Percentiles rank a stretch among this genome's conserved stretches.
Evolutionary conservation across 2,113 vertebrate species (phyloP).

Genomic region (Tenebrosternarchus preto): DNA sequence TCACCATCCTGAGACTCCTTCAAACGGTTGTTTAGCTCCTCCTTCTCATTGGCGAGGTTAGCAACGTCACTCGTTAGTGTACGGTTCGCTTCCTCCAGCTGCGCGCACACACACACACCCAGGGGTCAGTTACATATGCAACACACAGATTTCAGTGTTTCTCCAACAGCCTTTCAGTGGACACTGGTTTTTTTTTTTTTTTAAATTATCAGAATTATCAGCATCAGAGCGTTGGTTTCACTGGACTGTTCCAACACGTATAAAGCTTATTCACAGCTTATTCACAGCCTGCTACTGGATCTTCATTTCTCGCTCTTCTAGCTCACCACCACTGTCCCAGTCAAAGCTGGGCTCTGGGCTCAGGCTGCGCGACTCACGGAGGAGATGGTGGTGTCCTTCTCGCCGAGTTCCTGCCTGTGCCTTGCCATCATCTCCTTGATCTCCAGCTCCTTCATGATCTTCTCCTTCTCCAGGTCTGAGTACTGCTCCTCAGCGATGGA

Average conservation of each 20-base stretch:
- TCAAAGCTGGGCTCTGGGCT: background rate
- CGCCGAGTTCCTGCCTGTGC: conserved; percentile 90
- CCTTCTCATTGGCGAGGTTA: conserved; percentile 96
- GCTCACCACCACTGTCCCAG: too few relatives aligned
- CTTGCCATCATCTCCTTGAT: conserved; percentile 99
- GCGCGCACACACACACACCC: background rate
- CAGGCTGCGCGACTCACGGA: conserved; percentile 77
- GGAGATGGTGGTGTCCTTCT: conserved; percentile 93
- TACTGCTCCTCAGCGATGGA: conserved; percentile 98
- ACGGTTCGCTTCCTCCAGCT: conserved; percentile 97
- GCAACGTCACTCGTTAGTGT: conserved; percentile 94
- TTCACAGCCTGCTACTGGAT: too few relatives aligned
- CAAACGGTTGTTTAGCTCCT: conserved; percentile 94
- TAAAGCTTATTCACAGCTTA: too few relatives aligned
- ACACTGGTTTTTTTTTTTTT: background rate
- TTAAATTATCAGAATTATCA: background rate
- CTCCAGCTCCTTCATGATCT: conserved; percentile 99
- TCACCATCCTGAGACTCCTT: conserved; percentile 87
- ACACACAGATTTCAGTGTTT: background rate
- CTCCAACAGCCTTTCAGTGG: too few relatives aligned
- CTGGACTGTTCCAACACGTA: too few relatives aligned
- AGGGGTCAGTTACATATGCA: too few relatives aligned
- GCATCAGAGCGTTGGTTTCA: too few relatives aligned
- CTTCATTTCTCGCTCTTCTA: too few relatives aligned
- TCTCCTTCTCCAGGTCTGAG: conserved; percentile 97